Evolutionary conservation across 2,113 vertebrate species (phyloP), one percentile per base, ranked within the genome.

Genomic region (Calypte anna): DNA sequence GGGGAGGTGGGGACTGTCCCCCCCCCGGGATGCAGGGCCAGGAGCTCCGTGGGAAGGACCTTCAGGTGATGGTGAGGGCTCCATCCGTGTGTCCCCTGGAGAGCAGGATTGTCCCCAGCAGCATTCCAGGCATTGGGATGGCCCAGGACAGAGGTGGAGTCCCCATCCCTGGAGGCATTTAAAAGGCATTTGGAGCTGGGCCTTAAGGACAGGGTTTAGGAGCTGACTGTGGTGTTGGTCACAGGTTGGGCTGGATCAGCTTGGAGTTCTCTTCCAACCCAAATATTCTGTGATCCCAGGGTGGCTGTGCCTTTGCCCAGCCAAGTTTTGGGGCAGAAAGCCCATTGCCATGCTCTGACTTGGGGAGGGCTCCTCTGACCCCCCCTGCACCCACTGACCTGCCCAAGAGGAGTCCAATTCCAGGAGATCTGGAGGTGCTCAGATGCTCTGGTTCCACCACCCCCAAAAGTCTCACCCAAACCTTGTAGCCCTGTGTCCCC

Each of bases 371-470:
- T 74, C 69, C 30, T 64, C 23, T 2, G 21, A 46, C 12, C 66
- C 30, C n/a, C 1, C 2, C 1, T 2, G 0, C 5, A 14, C 30
- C 57, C 15, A 0, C 2, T 33, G 31, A 33, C 55, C 83, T 55
- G 15, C 14, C 14, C 64, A 19, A 13, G 48, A 58, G 38, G 12
- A 33, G 33, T 16, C 33, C 53, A 44, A 33, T 50, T 57, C 76
- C 33, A 6, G 51, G 36, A 20, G 14, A 1, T 0, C 54, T 73
- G 31, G 14, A 8, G 25, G 46, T 3, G 3, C 68, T 53, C 7
- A 14, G 50, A 3, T 28, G 43, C 27, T 33, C 33, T 58, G 40
- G 11, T n/a, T 48, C 33, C 31, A 73, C 33, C 31, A 73, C 10
- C 4, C 58, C 43, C n/a, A 27, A 66, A 64, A 48, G 18, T 50